Evolutionary conservation across 2,888 invertebrate species (phyloP).

Genomic region (Macrophya annulata): DNA sequence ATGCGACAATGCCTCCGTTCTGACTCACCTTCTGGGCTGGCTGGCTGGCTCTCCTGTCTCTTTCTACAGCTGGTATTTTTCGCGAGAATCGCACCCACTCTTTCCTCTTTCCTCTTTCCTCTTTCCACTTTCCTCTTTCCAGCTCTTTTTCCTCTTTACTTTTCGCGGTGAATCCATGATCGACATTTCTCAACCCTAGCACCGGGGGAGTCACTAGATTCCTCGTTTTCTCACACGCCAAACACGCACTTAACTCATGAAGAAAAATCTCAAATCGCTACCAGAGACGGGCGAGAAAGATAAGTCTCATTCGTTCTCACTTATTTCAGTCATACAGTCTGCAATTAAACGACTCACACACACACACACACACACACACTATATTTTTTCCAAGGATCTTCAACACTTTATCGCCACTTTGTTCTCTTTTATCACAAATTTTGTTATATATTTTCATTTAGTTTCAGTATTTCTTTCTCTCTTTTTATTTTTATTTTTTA

Average conservation of each 20-base stretch:
- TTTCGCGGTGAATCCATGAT: slow-evolving; percentile 38
- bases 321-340: neutral
- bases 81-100: slow-evolving; percentile 18
- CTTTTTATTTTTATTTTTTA: slow-evolving; percentile 13
- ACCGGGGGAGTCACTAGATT: slow-evolving; percentile 15
- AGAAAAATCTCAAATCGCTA: slow-evolving; percentile 28
- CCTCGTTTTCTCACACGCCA: slow-evolving; percentile 30
- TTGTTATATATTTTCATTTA: slow-evolving; percentile 6
- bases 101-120: neutral
- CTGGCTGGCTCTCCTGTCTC: slow-evolving; percentile 58
- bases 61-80: slow-evolving; percentile 29
- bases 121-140: neutral
- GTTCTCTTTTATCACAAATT: neutral
- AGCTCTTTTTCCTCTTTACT: neutral
- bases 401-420: neutral
- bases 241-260: slow-evolving; percentile 17
- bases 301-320: slow-evolving; percentile 18
- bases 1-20: slow-evolving; percentile 78
- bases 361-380: neutral
- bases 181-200: slow-evolving; percentile 8
- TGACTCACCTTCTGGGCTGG: slow-evolving; percentile 70
- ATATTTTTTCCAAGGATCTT: neutral
- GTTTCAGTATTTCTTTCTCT: too few relatives aligned
- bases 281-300: neutral
- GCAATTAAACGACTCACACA: neutral